Evolutionary conservation across 2,888 invertebrate genomes (phyloP), one percentile per base, ranked within the genome.

Genomic region (Cyaniris semiargus): DNA sequence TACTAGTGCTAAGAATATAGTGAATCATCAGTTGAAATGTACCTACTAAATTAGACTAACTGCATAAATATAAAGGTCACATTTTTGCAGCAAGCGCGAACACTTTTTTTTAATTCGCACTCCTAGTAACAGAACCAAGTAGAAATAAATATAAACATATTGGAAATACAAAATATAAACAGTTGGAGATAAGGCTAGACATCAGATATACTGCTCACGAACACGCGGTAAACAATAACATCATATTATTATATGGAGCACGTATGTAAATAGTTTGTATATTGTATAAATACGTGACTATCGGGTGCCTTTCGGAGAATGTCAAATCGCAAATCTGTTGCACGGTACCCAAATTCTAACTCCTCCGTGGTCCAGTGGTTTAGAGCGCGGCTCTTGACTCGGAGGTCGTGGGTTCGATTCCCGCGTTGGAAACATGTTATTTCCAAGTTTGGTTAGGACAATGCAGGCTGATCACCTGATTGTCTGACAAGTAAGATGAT

Each of bases 231-330:
- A 60, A 60, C 66, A 66, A 66, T 31, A 66, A 76, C 66, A 76
- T 66, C 27, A 75, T 74, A 53, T 74, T 75, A 58, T 75, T 76
- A 76, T 76, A 23, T 18, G 60, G 53, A 74, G 76, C 79, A 79
- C 80, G 80, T 80, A 60, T 53, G 53, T 31, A 77, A 77, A 77
- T 76, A 79, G 70, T 48, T 72, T 44, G 66, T 38, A n/a, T n/a
- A n/a, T n/a, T n/a, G n/a, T n/a, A n/a, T n/a, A 21, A 21, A 53
- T 77, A 77, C 78, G 77, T 77, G 78, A 74, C 58, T 13, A 18
- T 27, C 13, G 66, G 15, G 27, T 31, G 27, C 27, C 66, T 66
- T 66, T 66, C 66, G 27, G 66, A 66, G 31, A 66, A 66, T 27
- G 66, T 31, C 66, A 23, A 21, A 13, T 23, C 13, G 60, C 10